Evolutionary conservation across 1,140 invertebrate species (phyloP).

Genomic region (Drosophila parvula): DNA sequence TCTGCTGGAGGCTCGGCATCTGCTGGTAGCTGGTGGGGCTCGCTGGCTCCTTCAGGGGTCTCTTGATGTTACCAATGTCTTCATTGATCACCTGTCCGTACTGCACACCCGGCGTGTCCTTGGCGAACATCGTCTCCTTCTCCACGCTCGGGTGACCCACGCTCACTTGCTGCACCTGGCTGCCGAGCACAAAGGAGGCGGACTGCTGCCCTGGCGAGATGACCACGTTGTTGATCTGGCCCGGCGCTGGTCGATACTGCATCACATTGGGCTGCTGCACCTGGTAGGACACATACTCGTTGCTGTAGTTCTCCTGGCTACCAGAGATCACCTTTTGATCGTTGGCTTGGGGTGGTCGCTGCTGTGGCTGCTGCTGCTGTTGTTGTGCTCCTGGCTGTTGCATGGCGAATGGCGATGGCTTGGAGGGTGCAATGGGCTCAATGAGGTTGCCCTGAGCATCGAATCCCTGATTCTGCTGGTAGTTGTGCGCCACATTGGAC

Average conservation of each 20-base stretch:
- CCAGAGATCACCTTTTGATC: conserved; percentile 65
- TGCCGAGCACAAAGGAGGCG: conserved; percentile 87
- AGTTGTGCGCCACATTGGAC: conserved; percentile 68
- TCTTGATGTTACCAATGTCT: conserved; percentile 69
- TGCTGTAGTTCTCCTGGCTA: conserved; percentile 66
- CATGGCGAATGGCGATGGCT: conserved; percentile 78
- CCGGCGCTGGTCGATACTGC: conserved; percentile 84
- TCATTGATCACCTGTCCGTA: conserved; percentile 83
- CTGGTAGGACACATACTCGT: conserved; percentile 81
- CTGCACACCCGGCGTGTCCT: conserved; percentile 66
- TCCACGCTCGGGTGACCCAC: conserved; percentile 61
- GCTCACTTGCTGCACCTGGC: conserved; percentile 86
- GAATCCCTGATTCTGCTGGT: conserved; percentile 74
- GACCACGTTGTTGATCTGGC: conserved; percentile 87
- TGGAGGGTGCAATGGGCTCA: conserved; percentile 73
- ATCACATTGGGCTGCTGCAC: conserved; percentile 80
- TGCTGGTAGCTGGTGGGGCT: conserved; percentile 53
- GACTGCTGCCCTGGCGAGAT: conserved; percentile 87
- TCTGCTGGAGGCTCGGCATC: conserved; percentile 47
- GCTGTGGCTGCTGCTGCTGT: conserved; percentile 15
- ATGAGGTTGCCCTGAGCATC: conserved; percentile 80
- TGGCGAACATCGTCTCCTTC: conserved; percentile 61
- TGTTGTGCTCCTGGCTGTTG: conserved; percentile 39
- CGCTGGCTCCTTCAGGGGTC: conserved; percentile 38
- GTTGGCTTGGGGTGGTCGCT: not conserved